Evolutionary conservation across 2,113 vertebrate genomes (phyloP).

Genomic region (Microcebus lehilahytsara): DNA sequence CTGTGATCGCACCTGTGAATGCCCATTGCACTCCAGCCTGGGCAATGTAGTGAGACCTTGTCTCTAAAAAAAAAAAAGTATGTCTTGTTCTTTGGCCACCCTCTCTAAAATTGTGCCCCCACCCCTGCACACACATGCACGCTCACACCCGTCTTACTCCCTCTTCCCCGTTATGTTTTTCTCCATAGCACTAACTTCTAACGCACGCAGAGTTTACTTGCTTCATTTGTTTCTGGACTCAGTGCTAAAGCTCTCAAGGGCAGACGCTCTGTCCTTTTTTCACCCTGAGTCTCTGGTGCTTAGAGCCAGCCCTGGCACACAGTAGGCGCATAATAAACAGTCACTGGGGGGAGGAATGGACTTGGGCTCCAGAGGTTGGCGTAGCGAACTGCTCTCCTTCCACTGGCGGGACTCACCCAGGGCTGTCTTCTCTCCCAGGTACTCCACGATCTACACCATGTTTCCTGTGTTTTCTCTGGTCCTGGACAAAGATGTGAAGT

Average conservation of each 20-base stretch:
- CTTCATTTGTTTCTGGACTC: not conserved
- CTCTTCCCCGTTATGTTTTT: not conserved
- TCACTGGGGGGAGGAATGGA: rapidly evolving
- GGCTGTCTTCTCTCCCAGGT: slow-evolving; percentile 81
- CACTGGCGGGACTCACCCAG: rapidly evolving
- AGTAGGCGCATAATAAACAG: rapidly evolving
- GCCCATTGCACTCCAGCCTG: too few species aligned
- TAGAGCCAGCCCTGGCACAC: rapidly evolving
- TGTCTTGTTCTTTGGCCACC: not conserved
- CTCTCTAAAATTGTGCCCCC: not conserved
- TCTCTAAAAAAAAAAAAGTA: too few species aligned
- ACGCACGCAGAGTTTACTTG: rapidly evolving
- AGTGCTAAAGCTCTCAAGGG: rapidly evolving
- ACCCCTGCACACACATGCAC: not conserved
- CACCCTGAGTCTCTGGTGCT: rapidly evolving
- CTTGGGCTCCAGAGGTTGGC: not conserved
- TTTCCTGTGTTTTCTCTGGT: slow-evolving; percentile 98
- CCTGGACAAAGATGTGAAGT: slow-evolving; percentile 98
- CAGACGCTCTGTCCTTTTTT: not conserved
- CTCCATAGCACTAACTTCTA: rapidly evolving
- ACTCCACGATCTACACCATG: slow-evolving; percentile 99
- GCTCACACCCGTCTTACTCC: rapidly evolving
- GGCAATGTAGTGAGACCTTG: too few species aligned
- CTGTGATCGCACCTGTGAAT: too few species aligned
- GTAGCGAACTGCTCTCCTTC: rapidly evolving